Base-by-base conservation (phyloP, 1,140 invertebrate genomes). In the Drosophila sechellia region DNA sequence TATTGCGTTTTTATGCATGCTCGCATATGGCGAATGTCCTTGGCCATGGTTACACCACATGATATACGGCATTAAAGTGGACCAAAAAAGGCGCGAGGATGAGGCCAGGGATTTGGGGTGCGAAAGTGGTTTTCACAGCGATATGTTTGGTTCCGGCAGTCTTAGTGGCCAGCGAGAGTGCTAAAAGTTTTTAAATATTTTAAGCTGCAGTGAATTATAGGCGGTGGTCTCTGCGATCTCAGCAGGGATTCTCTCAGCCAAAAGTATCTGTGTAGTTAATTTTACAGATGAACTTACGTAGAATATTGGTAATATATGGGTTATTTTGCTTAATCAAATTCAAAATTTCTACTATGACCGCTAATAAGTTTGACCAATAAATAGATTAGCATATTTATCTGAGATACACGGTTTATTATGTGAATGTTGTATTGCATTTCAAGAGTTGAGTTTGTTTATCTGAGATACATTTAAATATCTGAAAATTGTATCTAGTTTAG, bases 1-100 rank as follows among this genome's bases (percentile, higher is more conserved):
- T 87, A 89, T 87, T 87, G 84, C 80, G 84, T 87, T 87, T 87
- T 87, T 87, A 87, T 87, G 84, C 84, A 80, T 89, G 77, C 79
- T 70, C 76, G 79, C 85, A 87, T 87, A 87, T 87, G 78, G 85
- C 76, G 85, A 87, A 90, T 87, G 85, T 87, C 84, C 84, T 87
- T 87, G 84, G 84, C 79, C 76, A 80, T 86, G 83, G 63, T 85
- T 69, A 85, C 73, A 73, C 63, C 66, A 74, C 76, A 87, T 87
- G 83, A 87, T 89, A 83, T 87, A 87, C 78, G 84, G 61, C 54
- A 77, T 87, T 79, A 59, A 87, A 83, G 79, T 77, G 59, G 74
- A 64, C 60, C 79, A 71, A 63, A 64, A 64, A 75, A 45, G 43
- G 12, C 12, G 17, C 15, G 20, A 25, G 20, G 11, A 76, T 25